phyloP scores from a whole-genome alignment of 1,140 invertebrate species.

The Ceratosolen fusciceps region DNA sequence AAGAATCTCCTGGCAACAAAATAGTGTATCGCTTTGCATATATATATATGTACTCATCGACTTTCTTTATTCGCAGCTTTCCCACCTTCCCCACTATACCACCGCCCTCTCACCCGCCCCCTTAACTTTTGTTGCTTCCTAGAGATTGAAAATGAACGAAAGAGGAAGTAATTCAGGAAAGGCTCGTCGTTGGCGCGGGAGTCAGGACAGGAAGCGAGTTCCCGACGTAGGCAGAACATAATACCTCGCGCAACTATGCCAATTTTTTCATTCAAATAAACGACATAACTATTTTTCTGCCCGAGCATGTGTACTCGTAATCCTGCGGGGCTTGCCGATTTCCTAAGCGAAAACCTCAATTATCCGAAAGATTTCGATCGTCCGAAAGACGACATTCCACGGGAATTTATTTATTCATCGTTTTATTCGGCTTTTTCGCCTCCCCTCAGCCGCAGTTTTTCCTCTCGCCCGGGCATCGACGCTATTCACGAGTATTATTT shows the following conservation, averaged over 20 bases:
- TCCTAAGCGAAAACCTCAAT: background rate
- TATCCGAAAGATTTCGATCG: background rate
- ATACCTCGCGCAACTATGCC: too few species aligned
- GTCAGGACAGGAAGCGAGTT: too few species aligned
- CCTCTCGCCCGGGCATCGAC: constrained; percentile 1
- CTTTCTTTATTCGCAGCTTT: constrained; percentile 26
- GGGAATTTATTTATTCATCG: constrained; percentile 57
- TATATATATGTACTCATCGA: constrained; percentile 38
- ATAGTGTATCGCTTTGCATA: constrained; percentile 22
- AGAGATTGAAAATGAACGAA: too few species aligned
- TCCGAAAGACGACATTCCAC: constrained; percentile 47
- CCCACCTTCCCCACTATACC: background rate
- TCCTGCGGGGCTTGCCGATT: background rate
- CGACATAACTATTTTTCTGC: too few species aligned
- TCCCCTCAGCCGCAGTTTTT: constrained; percentile 24
- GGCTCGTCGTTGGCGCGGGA: too few species aligned
- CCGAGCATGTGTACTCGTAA: too few species aligned
- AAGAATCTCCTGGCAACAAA: constrained; percentile 22
- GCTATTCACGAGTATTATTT: constrained; percentile 35
- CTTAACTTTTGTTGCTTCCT: too few species aligned
- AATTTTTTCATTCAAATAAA: too few species aligned
- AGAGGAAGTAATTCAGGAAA: too few species aligned
- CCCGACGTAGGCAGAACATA: too few species aligned
- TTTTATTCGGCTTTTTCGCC: constrained; percentile 24
- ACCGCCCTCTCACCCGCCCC: too few species aligned